Conservation (phyloP, 2,888 invertebrate species). For the Autographa pulchrina region DNA sequence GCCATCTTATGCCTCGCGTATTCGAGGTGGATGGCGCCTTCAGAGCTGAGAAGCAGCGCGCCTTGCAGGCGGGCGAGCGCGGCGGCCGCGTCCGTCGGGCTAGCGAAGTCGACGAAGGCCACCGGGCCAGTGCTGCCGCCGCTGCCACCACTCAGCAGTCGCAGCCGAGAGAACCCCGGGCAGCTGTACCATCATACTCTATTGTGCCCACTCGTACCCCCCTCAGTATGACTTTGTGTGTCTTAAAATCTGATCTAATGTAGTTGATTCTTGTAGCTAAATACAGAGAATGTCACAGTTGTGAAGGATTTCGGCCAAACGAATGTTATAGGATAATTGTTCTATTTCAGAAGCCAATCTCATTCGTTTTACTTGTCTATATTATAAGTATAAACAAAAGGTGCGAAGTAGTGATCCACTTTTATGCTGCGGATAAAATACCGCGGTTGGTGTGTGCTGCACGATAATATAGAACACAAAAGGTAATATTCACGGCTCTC, state of each 20-base stretch:
- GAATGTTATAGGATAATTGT: slow-evolving; percentile 19
- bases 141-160: slow-evolving; percentile 96
- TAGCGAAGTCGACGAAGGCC: slow-evolving; percentile 99
- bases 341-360: slow-evolving; percentile 43
- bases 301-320: slow-evolving; percentile 35
- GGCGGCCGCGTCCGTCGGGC: slow-evolving; percentile 96
- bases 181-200: slow-evolving; percentile 94
- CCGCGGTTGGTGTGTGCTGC: slow-evolving; percentile 49
- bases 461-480: slow-evolving; percentile 50
- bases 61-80: slow-evolving; percentile 98
- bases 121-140: slow-evolving; percentile 93
- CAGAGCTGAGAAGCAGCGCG: slow-evolving; percentile 98
- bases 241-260: slow-evolving; percentile 46
- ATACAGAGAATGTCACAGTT: slow-evolving; percentile 42
- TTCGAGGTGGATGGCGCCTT: slow-evolving; percentile 99
- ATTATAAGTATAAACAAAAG: slow-evolving; percentile 45
- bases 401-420: slow-evolving; percentile 42
- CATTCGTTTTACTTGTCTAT: slow-evolving; percentile 34
- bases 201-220: slow-evolving; percentile 82
- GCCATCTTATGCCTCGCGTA: slow-evolving; percentile 99
- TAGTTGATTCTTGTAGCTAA: slow-evolving; percentile 45
- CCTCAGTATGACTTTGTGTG: slow-evolving; percentile 66
- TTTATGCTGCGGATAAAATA: slow-evolving; percentile 43
- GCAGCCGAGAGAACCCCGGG: slow-evolving; percentile 99
- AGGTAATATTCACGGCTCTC: slow-evolving; percentile 57